Conservation (phyloP, 2,113 vertebrate species). For the Podocnemis expansa region DNA sequence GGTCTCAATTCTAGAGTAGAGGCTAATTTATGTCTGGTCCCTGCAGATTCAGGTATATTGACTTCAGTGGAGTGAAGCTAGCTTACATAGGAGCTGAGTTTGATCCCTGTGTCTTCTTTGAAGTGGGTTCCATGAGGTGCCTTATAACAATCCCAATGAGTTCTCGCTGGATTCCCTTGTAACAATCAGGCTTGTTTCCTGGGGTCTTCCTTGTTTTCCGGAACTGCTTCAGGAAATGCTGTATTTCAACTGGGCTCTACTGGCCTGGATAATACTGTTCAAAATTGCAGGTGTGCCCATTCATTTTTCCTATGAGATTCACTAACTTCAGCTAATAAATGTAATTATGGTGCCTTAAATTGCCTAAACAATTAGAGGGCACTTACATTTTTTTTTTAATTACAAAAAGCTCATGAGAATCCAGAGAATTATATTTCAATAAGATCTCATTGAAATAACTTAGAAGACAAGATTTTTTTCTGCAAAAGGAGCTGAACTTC, state of each 20-base stretch:
- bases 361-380: conserved; percentile 39
- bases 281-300: accelerated
- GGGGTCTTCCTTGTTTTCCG: neutral
- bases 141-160: neutral
- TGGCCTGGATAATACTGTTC: neutral
- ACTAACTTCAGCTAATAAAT: neutral
- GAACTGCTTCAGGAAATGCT: neutral
- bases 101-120: neutral
- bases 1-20: neutral
- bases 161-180: neutral
- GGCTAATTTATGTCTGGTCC: neutral
- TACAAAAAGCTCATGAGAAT: conserved; percentile 28
- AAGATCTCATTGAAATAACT: neutral
- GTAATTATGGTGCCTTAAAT: conserved; percentile 52
- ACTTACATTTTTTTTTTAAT: conserved; percentile 50
- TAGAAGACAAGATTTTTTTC: neutral
- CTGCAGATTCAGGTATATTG: neutral
- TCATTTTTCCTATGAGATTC: neutral
- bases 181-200: neutral
- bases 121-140: neutral
- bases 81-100: neutral
- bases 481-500: neutral
- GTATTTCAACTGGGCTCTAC: neutral
- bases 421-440: conserved; percentile 40
- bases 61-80: neutral